A percentile compares a stretch with the other conserved stretches of the same genome.
These are phyloP conservation scores for Spea multiplicata DNA, from an alignment of 2,113 vertebrate species.

Conservation along the genomic window DNA sequence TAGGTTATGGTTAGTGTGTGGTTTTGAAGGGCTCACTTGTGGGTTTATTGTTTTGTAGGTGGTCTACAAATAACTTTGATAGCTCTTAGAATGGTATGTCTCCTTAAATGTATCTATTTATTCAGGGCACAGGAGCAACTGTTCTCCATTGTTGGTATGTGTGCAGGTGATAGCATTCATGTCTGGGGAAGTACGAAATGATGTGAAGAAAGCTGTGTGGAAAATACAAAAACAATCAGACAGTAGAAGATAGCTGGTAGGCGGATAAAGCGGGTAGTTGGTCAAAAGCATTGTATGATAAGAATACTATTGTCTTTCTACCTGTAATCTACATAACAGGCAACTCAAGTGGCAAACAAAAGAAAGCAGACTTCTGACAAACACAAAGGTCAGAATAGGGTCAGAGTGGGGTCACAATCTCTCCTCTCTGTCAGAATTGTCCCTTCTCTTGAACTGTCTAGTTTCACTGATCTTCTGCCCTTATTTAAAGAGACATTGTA, in stretches of 20 bases:
- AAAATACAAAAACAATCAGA: conserved; percentile 29
- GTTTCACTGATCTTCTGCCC: background rate
- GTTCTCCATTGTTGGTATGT: conserved; percentile 13
- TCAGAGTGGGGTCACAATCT: conserved; percentile 67
- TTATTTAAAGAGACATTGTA: background rate
- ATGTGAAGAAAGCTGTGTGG: background rate
- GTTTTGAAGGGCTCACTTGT: no score
- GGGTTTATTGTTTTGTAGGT: background rate
- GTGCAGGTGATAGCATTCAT: conserved; percentile 36
- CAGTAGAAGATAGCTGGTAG: conserved; percentile 57
- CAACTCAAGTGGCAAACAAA: conserved; percentile 70
- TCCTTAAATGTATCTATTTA: background rate
- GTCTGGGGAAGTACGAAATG: background rate
- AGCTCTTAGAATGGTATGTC: background rate
- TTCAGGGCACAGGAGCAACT: rapidly evolving
- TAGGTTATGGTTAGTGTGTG: no score
- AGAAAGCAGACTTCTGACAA: conserved; percentile 68
- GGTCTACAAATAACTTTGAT: background rate
- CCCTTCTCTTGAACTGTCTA: conserved; percentile 16
- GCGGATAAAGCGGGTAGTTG: conserved; percentile 46
- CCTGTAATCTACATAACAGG: conserved; percentile 83
- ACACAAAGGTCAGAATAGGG: conserved; percentile 60
- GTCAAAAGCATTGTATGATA: conserved; percentile 78
- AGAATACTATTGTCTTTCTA: conserved; percentile 80
- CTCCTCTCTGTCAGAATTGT: conserved; percentile 21